Conservation (phyloP, 2,888 invertebrate genomes). For the Orthosia incerta region DNA sequence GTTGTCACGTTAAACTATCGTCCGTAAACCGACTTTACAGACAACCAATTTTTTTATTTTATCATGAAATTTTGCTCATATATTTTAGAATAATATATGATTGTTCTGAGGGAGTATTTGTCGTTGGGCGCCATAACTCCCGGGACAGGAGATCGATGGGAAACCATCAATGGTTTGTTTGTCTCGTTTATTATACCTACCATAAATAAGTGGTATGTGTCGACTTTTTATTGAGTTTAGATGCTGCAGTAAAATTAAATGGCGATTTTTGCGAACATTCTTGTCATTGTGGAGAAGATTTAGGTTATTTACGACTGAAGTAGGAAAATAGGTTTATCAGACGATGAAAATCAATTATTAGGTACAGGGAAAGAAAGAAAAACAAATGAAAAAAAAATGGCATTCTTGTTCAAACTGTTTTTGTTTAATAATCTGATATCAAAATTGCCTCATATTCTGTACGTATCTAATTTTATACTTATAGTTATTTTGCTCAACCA, state of each 20-base stretch:
- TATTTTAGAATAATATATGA: conserved; percentile 5
- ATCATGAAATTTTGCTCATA: not conserved
- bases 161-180: conserved; percentile 41
- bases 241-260: conserved; percentile 2
- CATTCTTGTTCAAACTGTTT: not conserved
- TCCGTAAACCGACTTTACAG: no score
- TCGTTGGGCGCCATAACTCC: conserved; percentile 34
- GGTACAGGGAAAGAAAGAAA: not conserved
- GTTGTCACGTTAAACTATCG: no score
- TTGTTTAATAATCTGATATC: not conserved
- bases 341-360: no score
- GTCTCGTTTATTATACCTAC: conserved; percentile 29
- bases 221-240: conserved; percentile 25
- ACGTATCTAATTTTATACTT: not conserved
- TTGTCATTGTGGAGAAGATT: not conserved
- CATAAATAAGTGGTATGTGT: conserved; percentile 11
- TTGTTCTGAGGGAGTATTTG: conserved; percentile 28
- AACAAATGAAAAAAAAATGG: no score
- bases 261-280: not conserved
- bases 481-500: not conserved
- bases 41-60: no score
- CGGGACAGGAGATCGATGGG: conserved; percentile 29
- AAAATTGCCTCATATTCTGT: not conserved
- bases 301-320: not conserved
- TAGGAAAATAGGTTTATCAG: not conserved